Conservation (phyloP, 2,888 invertebrate genomes). For the Melangyna quadrimaculata region DNA sequence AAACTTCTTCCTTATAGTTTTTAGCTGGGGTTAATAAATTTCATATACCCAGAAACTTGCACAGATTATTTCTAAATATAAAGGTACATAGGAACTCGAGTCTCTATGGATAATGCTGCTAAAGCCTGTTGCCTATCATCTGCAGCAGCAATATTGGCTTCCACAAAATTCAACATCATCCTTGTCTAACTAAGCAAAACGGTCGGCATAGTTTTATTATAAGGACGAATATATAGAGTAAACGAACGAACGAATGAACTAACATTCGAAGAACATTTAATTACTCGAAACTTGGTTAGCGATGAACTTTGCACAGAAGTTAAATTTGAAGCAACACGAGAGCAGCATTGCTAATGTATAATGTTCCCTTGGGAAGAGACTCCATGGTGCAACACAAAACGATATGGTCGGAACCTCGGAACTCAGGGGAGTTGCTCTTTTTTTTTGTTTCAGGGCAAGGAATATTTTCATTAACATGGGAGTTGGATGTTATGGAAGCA, state of each 20-base stretch:
- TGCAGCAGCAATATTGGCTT: constrained; percentile 6
- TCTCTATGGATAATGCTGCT: not conserved
- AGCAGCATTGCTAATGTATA: constrained; percentile 5
- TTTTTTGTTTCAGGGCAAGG: not conserved
- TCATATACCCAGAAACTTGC: not conserved
- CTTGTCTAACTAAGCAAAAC: constrained; percentile 23
- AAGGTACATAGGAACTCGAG: not conserved
- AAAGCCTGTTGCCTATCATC: constrained; percentile 20
- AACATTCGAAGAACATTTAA: constrained; percentile 58
- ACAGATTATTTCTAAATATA: constrained; percentile 11
- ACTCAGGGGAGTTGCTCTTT: not conserved
- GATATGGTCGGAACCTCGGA: not conserved
- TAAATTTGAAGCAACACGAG: constrained; percentile 40
- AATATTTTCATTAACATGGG: not conserved
- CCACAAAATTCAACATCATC: not conserved
- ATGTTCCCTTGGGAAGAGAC: not conserved
- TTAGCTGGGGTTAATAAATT: constrained; percentile 43
- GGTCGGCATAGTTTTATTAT: not conserved
- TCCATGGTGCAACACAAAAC: not conserved
- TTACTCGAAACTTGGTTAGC: constrained; percentile 57
- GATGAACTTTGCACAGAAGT: constrained; percentile 46
- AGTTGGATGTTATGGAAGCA: not conserved
- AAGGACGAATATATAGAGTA: not conserved
- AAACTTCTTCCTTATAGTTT: constrained; percentile 46
- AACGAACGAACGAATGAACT: constrained; percentile 13